These are phyloP conservation scores for Malacosoma neustria DNA, from an alignment of 2,888 invertebrate genomes.

Conservation along the genomic window DNA sequence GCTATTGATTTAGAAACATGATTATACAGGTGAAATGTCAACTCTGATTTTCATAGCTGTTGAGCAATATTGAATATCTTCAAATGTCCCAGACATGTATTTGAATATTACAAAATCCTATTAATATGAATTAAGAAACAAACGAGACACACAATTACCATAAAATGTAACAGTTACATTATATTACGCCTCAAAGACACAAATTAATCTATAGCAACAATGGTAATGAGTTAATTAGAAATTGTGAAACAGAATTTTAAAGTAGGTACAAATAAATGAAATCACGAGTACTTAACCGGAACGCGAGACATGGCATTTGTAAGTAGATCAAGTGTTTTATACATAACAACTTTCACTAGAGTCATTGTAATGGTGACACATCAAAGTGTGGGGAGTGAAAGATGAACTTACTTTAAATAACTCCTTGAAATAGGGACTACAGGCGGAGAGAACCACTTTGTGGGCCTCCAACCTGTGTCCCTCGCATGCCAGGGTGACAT, in stretches of 20 bases:
- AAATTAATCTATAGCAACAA: slow-evolving; percentile 43
- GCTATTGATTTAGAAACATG: not conserved
- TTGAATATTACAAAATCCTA: slow-evolving; percentile 22
- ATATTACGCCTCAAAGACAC: slow-evolving; percentile 24
- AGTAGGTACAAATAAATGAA: slow-evolving; percentile 72
- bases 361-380: slow-evolving; percentile 76
- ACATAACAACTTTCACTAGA: slow-evolving; percentile 75
- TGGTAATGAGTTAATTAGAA: slow-evolving; percentile 69
- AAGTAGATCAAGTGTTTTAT: slow-evolving; percentile 75
- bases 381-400: slow-evolving; percentile 73
- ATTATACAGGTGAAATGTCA: not conserved
- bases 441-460: slow-evolving; percentile 89
- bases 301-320: slow-evolving; percentile 75
- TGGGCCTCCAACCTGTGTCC: slow-evolving; percentile 89
- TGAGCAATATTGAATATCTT: slow-evolving; percentile 3
- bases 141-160: slow-evolving; percentile 28
- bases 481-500: slow-evolving; percentile 91
- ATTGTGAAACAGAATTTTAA: slow-evolving; percentile 71
- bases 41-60: slow-evolving; percentile 1
- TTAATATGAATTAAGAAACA: slow-evolving; percentile 24
- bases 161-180: slow-evolving; percentile 32
- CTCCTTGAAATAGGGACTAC: slow-evolving; percentile 92
- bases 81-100: slow-evolving; percentile 22
- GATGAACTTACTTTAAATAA: slow-evolving; percentile 84
- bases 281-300: slow-evolving; percentile 74